phyloP scores from a whole-genome alignment of 2,888 invertebrate genomes.

The Brachyopa scutellaris region DNA sequence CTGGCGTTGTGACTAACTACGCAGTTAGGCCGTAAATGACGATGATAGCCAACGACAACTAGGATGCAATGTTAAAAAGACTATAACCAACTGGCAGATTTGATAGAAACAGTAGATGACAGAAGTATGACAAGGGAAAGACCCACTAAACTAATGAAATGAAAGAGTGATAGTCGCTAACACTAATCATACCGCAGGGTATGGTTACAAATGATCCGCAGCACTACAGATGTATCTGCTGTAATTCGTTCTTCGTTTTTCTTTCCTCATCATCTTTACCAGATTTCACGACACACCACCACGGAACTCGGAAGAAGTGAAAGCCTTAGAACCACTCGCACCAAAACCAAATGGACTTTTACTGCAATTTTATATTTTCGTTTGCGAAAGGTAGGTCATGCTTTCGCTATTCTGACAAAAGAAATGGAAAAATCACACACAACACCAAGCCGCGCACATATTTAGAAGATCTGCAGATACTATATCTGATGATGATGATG shows the following conservation, averaged over 20 bases:
- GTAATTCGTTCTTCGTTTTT: slow-evolving; percentile 3
- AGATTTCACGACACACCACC: slow-evolving; percentile 46
- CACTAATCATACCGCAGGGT: slow-evolving; percentile 3
- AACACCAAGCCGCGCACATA: slow-evolving; percentile 4
- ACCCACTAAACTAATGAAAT: slow-evolving; percentile 39
- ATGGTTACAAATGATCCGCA: background rate
- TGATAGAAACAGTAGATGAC: slow-evolving; percentile 21
- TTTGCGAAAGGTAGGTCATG: slow-evolving; percentile 76
- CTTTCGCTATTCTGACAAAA: slow-evolving; percentile 73
- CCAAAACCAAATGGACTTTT: slow-evolving; percentile 68
- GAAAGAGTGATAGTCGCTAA: slow-evolving; percentile 14
- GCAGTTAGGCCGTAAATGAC: slow-evolving; percentile 33
- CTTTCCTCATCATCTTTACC: slow-evolving; percentile 16
- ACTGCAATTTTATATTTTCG: slow-evolving; percentile 73
- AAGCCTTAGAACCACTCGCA: slow-evolving; percentile 68
- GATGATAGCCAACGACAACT: slow-evolving; percentile 8
- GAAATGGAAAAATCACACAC: slow-evolving; percentile 44
- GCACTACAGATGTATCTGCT: background rate
- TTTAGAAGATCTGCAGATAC: background rate
- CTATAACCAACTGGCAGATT: no score
- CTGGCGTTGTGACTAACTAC: no score
- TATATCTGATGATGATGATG: slow-evolving; percentile 12
- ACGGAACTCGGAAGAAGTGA: slow-evolving; percentile 70
- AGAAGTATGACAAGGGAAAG: slow-evolving; percentile 7
- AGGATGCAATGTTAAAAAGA: slow-evolving; percentile 1